A percentile compares a stretch with the other conserved stretches of the same genome.
Evolutionary conservation across 2,888 invertebrate species (phyloP).

Genomic region (Oligia strigilis): DNA sequence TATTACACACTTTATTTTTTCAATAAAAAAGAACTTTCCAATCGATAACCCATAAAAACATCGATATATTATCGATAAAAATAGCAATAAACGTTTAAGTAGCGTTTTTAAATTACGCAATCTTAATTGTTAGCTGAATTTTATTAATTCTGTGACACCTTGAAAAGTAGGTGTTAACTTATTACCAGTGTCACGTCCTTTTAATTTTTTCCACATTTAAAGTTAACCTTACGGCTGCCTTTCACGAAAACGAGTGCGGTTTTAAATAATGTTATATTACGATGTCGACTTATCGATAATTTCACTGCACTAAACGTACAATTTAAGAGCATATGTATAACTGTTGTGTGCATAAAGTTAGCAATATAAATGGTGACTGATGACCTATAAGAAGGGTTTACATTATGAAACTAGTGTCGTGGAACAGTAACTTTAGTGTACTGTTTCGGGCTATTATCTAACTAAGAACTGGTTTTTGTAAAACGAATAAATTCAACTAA

Average conservation of each 20-base stretch:
- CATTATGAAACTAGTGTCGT: too few relatives aligned
- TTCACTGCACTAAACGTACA: conserved; percentile 49
- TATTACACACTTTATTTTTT: conserved; percentile 58
- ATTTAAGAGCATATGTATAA: conserved; percentile 20
- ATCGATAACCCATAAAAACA: conserved; percentile 64
- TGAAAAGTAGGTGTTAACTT: conserved; percentile 62
- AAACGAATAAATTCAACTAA: too few relatives aligned
- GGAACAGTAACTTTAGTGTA: too few relatives aligned
- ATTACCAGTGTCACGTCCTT: conserved; percentile 49
- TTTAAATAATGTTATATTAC: conserved; percentile 65
- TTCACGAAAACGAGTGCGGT: conserved; percentile 59
- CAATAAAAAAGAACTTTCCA: conserved; percentile 61
- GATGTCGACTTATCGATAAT: conserved; percentile 62
- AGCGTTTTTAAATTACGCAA: conserved; percentile 65
- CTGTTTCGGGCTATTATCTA: too few relatives aligned
- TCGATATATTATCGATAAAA: conserved; percentile 65
- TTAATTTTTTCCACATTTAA: conserved; percentile 43
- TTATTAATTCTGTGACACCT: conserved; percentile 66
- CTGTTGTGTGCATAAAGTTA: conserved; percentile 4
- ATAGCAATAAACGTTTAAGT: conserved; percentile 58
- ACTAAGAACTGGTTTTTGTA: too few relatives aligned
- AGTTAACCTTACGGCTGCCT: conserved; percentile 57
- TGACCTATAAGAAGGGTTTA: neutral
- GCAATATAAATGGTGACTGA: conserved; percentile 2
- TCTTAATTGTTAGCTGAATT: conserved; percentile 65